Conservation (phyloP, 2,113 vertebrate species). For the Corythornis vintsioides region DNA sequence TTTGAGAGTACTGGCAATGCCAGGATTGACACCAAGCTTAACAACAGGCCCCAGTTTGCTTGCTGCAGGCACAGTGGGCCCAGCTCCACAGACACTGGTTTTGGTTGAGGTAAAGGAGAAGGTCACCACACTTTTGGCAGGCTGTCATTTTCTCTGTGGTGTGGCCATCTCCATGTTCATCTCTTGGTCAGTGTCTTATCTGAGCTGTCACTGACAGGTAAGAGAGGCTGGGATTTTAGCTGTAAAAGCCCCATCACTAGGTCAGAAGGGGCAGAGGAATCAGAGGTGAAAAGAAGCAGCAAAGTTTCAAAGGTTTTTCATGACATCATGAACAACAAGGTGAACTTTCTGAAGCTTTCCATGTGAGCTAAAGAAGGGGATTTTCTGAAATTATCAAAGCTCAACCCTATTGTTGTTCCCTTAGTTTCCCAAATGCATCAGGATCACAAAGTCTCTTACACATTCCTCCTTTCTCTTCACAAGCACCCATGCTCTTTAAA, state of each 20-base stretch:
- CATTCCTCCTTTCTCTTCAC: background rate
- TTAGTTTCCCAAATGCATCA: background rate
- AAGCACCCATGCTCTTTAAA: background rate
- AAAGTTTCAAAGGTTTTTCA: background rate
- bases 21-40: background rate
- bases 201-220: background rate
- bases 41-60: background rate
- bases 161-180: background rate
- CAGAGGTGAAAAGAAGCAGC: background rate
- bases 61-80: background rate
- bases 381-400: constrained; percentile 13
- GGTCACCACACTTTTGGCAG: background rate
- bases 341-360: background rate
- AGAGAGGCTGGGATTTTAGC: background rate
- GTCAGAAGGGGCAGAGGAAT: background rate
- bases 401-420: background rate
- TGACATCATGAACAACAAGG: background rate
- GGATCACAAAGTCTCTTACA: background rate
- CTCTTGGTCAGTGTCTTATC: background rate
- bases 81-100: background rate
- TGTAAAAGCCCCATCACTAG: background rate
- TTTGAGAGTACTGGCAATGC: background rate
- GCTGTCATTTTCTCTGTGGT: background rate
- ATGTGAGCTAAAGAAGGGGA: background rate
- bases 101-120: background rate